phyloP scores from a whole-genome alignment of 2,113 vertebrate species.

The Clupea harengus region DNA sequence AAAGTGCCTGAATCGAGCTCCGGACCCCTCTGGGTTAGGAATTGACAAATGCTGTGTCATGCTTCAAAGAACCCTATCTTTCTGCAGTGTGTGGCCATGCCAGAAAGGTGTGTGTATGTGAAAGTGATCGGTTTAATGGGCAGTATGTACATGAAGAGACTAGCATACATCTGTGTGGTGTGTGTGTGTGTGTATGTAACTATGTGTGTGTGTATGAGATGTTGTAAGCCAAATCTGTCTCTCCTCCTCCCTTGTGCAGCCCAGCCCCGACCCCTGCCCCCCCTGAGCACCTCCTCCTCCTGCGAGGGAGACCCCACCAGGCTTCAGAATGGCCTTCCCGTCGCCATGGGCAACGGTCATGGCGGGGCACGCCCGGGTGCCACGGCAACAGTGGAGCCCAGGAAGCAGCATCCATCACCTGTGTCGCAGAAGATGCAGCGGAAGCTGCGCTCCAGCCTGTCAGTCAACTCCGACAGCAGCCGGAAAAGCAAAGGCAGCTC shows the following conservation, averaged over 20 bases:
- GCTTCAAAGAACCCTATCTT: too few relatives aligned
- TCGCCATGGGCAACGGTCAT: slow-evolving; percentile 68
- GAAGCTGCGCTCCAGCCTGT: slow-evolving; percentile 92
- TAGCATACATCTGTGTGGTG: too few relatives aligned
- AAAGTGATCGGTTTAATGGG: not conserved
- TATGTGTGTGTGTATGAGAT: not conserved
- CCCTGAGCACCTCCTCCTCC: slow-evolving; percentile 64
- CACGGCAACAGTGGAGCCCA: slow-evolving; percentile 58
- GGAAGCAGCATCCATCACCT: slow-evolving; percentile 76
- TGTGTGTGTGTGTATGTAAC: not conserved
- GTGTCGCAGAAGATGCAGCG: slow-evolving; percentile 91
- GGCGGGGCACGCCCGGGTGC: slow-evolving; percentile 13
- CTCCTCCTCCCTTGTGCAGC: slow-evolving; percentile 61
- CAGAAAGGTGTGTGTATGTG: slow-evolving; percentile 22
- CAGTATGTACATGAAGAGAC: too few relatives aligned
- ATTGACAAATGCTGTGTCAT: too few relatives aligned
- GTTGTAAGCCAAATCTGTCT: not conserved
- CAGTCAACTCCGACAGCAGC: slow-evolving; percentile 86
- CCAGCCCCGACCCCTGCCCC: slow-evolving; percentile 84
- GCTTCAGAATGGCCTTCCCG: slow-evolving; percentile 70
- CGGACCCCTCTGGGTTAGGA: too few relatives aligned
- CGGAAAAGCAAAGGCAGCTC: slow-evolving; percentile 88
- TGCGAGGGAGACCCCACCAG: slow-evolving; percentile 71
- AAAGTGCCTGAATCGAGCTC: too few relatives aligned
- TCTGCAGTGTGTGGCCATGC: too few relatives aligned